Percentiles rank a stretch among this genome's conserved stretches.
Evolutionary conservation across 2,888 invertebrate species (phyloP).

Genomic region (Volucella zonaria): DNA sequence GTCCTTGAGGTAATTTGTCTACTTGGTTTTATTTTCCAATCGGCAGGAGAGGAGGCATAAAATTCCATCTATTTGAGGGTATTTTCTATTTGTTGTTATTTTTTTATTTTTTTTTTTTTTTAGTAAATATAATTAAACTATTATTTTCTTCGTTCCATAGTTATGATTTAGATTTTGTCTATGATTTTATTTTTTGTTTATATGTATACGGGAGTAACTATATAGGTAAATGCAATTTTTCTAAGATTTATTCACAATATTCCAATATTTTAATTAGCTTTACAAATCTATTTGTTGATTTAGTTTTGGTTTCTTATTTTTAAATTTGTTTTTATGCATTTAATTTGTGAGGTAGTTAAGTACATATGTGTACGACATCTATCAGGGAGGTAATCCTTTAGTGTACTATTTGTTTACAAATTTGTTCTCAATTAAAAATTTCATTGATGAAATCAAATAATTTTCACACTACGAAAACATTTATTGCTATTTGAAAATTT

Average conservation of each 20-base stretch:
- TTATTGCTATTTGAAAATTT: slow-evolving; percentile 44
- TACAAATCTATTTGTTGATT: slow-evolving; percentile 26
- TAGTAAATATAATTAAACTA: slow-evolving; percentile 70
- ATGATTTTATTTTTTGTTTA: slow-evolving; percentile 2
- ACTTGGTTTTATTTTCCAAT: slow-evolving; percentile 17
- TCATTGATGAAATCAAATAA: slow-evolving; percentile 14
- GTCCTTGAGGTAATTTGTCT: slow-evolving; percentile 62
- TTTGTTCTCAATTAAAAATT: slow-evolving; percentile 28
- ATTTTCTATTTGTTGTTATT: no score
- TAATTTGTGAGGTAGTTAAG: slow-evolving; percentile 66
- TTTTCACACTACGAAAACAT: slow-evolving; percentile 35
- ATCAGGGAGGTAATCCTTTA: slow-evolving; percentile 70
- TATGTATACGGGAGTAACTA: slow-evolving; percentile 7
- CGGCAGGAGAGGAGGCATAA: slow-evolving; percentile 28
- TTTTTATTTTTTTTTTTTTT: background rate
- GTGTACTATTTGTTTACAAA: slow-evolving; percentile 69
- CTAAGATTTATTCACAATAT: slow-evolving; percentile 38
- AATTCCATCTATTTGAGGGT: slow-evolving; percentile 57
- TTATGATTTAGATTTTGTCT: slow-evolving; percentile 22
- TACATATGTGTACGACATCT: slow-evolving; percentile 65
- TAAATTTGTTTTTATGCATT: slow-evolving; percentile 33
- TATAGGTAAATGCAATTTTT: slow-evolving; percentile 38
- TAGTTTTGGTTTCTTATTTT: no score
- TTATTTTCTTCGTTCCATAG: slow-evolving; percentile 24
- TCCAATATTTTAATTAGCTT: slow-evolving; percentile 27